Base-by-base conservation (phyloP, 2,113 vertebrate species). In the Phylloscopus whistleri region DNA sequence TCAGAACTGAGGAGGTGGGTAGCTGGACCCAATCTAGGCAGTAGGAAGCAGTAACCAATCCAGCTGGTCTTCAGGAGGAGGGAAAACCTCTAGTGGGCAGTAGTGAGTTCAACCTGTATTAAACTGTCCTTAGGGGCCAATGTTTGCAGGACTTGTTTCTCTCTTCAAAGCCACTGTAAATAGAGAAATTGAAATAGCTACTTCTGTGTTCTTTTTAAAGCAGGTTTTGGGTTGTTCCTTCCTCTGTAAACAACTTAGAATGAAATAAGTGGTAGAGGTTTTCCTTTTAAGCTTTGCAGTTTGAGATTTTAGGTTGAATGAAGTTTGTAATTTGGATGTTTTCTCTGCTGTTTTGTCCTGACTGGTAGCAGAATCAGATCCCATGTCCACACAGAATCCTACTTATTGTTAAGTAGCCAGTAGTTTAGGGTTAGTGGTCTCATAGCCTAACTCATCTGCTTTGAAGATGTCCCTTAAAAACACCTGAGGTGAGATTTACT, bases 11-110 rank as follows among this genome's bases (percentile, higher is more conserved):
- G 27, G 3, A 70, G 6, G 4, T 35, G 7, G 5, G 14, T 39
- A 60, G 9, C 4, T 79, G 27, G 9, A 27, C 20, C 8, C 28
- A 33, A 10, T 59, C 4, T 0, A 11, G 68, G 6, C 0, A 3
- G 9, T 4, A 58, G 28, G 10, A 43, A 72, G 13, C 11, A 28
- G 31, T 13, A 33, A 18, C 21, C 12, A 68, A 14, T 69, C 14
- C 28, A 84, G 10, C 7, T 60, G 7, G 13, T n/a, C 21, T 60
- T 26, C 14, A 43, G 66, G 6, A 52, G 10, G 35, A 7, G 8
- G 9, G 5, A 41, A 33, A 56, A 52, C 6, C 14, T 76, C 13
- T 35, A 35, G 52, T 46, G 19, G 49, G 7, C 27, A n/a, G 7
- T 3, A 41, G 21, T 62, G 37, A 20, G 1, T 75, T 68, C 31